Percentiles rank a stretch among this genome's conserved stretches.
Evolutionary conservation across 2,888 invertebrate genomes (phyloP).

Genomic region (Hyles lineata): DNA sequence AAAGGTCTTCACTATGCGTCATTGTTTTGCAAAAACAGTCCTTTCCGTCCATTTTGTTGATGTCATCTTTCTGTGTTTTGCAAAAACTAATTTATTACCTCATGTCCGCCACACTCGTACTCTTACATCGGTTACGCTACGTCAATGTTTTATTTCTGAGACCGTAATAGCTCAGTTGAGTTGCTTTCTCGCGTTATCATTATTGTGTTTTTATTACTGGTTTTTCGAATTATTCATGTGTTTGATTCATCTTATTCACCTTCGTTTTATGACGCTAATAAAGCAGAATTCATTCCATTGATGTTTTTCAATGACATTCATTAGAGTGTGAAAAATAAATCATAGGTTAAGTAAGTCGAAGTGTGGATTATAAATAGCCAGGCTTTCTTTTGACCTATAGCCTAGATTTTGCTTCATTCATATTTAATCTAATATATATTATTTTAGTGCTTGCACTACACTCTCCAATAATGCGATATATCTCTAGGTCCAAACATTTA

Average conservation of each 20-base stretch:
- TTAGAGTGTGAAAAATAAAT: background rate
- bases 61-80: background rate
- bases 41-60: background rate
- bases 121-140: conserved; percentile 18
- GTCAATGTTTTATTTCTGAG: conserved; percentile 19
- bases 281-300: background rate
- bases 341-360: background rate
- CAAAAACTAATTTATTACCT: conserved; percentile 11
- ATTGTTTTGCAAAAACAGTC: background rate
- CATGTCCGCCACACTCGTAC: background rate
- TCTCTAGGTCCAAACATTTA: background rate
- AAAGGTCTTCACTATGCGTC: background rate
- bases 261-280: conserved; percentile 3
- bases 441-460: too few relatives aligned
- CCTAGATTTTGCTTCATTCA: too few relatives aligned
- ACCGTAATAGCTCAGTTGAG: conserved; percentile 11
- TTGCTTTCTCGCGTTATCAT: conserved; percentile 19
- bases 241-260: background rate
- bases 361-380: background rate
- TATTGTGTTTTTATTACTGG: conserved; percentile 18
- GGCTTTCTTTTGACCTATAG: too few relatives aligned
- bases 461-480: background rate
- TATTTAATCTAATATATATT: too few relatives aligned
- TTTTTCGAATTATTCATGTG: conserved; percentile 4
- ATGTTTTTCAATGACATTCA: conserved; percentile 5